Conservation (phyloP, 1,140 invertebrate genomes). For the Mamestra configurata region DNA sequence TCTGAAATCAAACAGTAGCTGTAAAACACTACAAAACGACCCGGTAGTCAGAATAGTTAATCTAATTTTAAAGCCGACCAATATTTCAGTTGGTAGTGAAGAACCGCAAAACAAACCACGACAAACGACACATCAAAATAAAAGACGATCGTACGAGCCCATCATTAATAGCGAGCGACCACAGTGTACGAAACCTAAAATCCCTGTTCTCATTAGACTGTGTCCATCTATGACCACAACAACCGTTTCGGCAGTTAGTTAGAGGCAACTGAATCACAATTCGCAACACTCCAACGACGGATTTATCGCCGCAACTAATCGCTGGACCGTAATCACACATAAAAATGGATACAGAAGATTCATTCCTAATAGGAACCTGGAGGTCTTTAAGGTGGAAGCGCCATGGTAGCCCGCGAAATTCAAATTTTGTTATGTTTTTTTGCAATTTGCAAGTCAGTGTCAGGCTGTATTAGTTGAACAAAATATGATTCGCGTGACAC, state of each 20-base stretch:
- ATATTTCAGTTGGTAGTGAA: not conserved
- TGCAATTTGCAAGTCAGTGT: too few species aligned
- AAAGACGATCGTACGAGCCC: conserved; percentile 20
- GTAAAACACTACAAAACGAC: too few species aligned
- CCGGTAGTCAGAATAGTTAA: not conserved
- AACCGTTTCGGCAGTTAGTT: conserved; percentile 57
- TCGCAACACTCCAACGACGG: conserved; percentile 48
- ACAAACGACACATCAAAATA: conserved; percentile 29
- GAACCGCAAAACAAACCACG: not conserved
- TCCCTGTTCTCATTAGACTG: conserved; percentile 40
- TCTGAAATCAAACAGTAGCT: too few species aligned
- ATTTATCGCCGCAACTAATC: conserved; percentile 55
- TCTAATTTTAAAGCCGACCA: not conserved
- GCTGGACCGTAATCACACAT: conserved; percentile 9
- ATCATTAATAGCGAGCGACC: conserved; percentile 37
- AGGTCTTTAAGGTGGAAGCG: too few species aligned
- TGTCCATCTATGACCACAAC: conserved; percentile 47
- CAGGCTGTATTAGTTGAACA: too few species aligned
- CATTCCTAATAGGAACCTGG: not conserved
- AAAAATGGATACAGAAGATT: not conserved
- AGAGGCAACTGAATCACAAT: conserved; percentile 54
- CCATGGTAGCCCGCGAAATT: too few species aligned
- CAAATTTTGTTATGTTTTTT: too few species aligned
- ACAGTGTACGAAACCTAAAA: conserved; percentile 35
- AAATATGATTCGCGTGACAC: too few species aligned